These are phyloP conservation scores for Eupithecia tripunctaria DNA, from an alignment of 2,888 invertebrate genomes.

Conservation along the genomic window DNA sequence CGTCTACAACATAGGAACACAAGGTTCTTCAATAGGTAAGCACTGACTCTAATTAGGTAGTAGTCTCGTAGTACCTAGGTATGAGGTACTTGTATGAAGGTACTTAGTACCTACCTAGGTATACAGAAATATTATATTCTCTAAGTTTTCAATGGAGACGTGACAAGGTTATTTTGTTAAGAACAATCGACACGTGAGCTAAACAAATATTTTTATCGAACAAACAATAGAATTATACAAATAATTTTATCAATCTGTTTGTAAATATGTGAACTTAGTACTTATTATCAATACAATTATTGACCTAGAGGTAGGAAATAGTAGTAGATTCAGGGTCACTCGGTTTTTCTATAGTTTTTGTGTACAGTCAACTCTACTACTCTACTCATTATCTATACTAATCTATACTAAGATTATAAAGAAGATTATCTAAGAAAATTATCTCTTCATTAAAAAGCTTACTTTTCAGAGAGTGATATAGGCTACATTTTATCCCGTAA, in stretches of 20 bases:
- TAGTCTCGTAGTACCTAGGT: too few relatives aligned
- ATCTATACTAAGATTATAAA: too few relatives aligned
- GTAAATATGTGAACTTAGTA: neutral
- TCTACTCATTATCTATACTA: too few relatives aligned
- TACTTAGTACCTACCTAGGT: neutral
- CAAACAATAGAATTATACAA: conserved; percentile 1
- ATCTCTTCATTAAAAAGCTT: too few relatives aligned
- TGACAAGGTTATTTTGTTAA: conserved; percentile 1
- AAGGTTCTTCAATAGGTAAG: neutral
- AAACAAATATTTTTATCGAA: conserved; percentile 5
- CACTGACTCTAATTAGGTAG: neutral
- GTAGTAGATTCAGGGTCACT: conserved; percentile 8
- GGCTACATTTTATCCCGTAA: too few relatives aligned
- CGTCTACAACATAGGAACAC: neutral
- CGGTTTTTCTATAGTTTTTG: neutral
- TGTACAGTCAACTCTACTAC: too few relatives aligned
- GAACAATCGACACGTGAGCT: conserved; percentile 15
- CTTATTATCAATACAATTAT: neutral
- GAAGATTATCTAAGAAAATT: too few relatives aligned
- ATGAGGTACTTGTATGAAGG: too few relatives aligned
- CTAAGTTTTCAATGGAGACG: neutral
- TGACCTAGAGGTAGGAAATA: neutral
- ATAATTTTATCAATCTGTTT: neutral
- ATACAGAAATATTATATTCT: neutral
- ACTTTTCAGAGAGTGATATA: too few relatives aligned